A percentile compares a stretch with the other conserved stretches of the same genome.
These are phyloP conservation scores for Phenganax marumi DNA, from an alignment of 92 coral and sea anemone genomes.

Conservation along the genomic window DNA sequence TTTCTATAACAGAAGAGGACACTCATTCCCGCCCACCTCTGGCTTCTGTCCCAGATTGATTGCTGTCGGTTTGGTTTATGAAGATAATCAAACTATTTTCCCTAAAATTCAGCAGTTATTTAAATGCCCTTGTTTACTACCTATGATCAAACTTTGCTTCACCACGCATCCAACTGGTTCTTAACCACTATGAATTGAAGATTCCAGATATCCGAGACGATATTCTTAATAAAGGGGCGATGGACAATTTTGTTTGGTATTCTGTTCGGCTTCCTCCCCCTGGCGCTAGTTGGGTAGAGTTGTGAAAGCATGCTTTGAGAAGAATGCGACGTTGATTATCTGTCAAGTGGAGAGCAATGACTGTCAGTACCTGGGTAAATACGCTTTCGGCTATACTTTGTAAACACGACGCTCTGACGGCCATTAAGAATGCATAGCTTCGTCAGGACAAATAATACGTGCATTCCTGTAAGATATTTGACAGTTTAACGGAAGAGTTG, in stretches of 20 bases:
- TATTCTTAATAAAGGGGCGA: too few species aligned
- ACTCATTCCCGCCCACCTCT: slow-evolving; percentile 1
- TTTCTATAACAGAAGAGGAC: too few species aligned
- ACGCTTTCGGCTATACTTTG: neutral
- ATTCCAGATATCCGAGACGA: too few species aligned
- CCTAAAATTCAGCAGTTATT: too few species aligned
- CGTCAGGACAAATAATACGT: neutral
- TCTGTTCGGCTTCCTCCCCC: neutral
- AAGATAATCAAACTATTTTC: too few species aligned
- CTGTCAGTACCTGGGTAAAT: neutral
- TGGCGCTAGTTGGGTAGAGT: neutral
- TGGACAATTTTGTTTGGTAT: too few species aligned
- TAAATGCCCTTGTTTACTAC: too few species aligned
- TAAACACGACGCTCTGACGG: slow-evolving; percentile 4
- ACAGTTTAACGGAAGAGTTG: slow-evolving; percentile 5
- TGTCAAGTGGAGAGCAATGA: neutral
- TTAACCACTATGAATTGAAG: too few species aligned
- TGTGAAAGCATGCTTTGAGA: neutral
- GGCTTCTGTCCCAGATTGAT: neutral
- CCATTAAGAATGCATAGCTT: neutral
- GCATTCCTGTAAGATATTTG: slow-evolving; percentile 7
- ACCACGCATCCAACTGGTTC: too few species aligned
- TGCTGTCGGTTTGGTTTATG: neutral
- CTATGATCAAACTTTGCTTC: too few species aligned
- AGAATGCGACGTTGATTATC: neutral